These are phyloP conservation scores for Eolophus roseicapilla DNA, from an alignment of 2,113 vertebrate genomes.

Conservation along the genomic window DNA sequence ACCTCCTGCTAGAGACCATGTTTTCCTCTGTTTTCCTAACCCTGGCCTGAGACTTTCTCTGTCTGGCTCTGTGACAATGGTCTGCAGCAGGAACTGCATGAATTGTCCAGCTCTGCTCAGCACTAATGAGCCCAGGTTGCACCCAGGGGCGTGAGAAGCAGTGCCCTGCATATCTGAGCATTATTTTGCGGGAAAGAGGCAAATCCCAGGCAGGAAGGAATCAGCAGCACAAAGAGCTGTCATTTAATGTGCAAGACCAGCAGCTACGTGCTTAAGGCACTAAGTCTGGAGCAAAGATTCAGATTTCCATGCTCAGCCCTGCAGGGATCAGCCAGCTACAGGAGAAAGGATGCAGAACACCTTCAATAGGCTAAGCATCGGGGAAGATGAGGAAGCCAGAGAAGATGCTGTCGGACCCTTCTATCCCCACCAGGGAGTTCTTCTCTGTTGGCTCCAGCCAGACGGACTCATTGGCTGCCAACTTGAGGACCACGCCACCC, in stretches of 20 bases:
- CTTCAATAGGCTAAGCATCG: fast-evolving
- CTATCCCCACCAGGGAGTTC: constrained; percentile 67
- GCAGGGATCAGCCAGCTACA: not conserved
- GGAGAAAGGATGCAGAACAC: not conserved
- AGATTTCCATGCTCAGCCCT: not conserved
- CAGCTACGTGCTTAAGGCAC: not conserved
- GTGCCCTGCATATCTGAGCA: not conserved
- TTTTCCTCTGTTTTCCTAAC: not conserved
- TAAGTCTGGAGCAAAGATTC: not conserved
- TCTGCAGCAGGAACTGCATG: not conserved
- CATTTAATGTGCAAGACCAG: not conserved
- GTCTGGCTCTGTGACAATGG: not conserved
- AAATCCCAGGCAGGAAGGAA: not conserved
- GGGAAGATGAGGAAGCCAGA: constrained; percentile 83
- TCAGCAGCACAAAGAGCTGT: not conserved
- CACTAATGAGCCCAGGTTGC: not conserved
- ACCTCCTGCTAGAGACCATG: too few relatives aligned
- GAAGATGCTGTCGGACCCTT: constrained; percentile 80
- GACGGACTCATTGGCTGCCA: constrained; percentile 54
- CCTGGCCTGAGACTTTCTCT: not conserved
- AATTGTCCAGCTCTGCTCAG: not conserved
- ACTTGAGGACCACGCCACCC: constrained; percentile 72
- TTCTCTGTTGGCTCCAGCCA: constrained; percentile 71
- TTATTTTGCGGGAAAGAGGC: not conserved
- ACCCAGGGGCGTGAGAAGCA: fast-evolving